phyloP scores from a whole-genome alignment of 2,113 vertebrate species.

The Struthio camelus region DNA sequence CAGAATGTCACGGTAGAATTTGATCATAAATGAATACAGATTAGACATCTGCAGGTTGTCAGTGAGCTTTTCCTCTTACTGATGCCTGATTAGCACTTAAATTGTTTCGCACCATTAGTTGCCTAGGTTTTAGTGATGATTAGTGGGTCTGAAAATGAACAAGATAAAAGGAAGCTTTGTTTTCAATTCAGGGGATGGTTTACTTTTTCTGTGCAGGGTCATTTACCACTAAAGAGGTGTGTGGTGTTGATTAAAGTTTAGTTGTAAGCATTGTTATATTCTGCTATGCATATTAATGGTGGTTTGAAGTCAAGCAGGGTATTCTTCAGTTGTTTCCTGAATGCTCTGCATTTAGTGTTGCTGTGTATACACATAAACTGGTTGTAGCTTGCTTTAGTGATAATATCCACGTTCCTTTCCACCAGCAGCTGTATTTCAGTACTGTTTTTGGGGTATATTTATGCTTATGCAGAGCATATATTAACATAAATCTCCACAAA shows the following conservation, averaged over 20 bases:
- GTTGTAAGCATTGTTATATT: neutral
- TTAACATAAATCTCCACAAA: neutral
- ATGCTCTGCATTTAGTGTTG: neutral
- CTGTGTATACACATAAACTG: neutral
- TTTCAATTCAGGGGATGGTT: neutral
- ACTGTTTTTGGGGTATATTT: neutral
- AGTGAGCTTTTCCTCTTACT: neutral
- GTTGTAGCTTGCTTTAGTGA: neutral
- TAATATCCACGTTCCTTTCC: neutral
- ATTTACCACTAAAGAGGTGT: neutral
- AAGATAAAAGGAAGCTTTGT: slow-evolving; percentile 17
- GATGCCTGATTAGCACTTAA: slow-evolving; percentile 31
- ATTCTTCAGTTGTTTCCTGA: neutral
- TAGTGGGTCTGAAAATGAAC: neutral
- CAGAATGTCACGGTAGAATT: neutral
- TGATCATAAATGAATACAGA: neutral
- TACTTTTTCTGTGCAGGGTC: neutral
- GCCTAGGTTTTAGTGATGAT: neutral
- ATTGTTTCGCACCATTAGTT: neutral
- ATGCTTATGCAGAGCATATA: neutral
- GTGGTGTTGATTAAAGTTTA: slow-evolving; percentile 6
- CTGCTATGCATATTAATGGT: neutral
- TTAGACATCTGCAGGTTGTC: neutral
- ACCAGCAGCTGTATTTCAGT: neutral
- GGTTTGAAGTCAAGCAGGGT: neutral